phyloP scores from a whole-genome alignment of 2,113 vertebrate genomes.

The Trematomus loennbergii region DNA sequence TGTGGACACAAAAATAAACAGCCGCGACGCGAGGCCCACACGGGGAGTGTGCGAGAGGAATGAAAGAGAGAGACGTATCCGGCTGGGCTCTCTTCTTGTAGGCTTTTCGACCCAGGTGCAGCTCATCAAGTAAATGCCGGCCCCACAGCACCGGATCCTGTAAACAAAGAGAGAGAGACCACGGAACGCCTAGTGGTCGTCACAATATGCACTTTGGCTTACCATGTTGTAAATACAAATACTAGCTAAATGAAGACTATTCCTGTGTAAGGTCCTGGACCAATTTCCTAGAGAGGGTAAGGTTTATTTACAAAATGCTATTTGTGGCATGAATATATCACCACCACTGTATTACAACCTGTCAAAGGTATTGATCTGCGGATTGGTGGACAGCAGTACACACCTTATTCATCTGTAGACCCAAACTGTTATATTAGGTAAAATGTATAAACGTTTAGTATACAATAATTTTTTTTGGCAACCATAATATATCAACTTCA shows the following conservation, averaged over 20 bases:
- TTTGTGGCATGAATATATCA: slow-evolving; percentile 58
- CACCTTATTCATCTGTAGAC: slow-evolving; percentile 21
- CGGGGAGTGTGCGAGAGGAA: no score
- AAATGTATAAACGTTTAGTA: not conserved
- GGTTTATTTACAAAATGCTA: slow-evolving; percentile 74
- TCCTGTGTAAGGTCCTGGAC: slow-evolving; percentile 50
- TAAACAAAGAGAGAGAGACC: no score
- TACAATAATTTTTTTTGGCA: not conserved
- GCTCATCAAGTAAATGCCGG: no score
- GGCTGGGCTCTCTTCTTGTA: no score
- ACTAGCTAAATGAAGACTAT: slow-evolving; percentile 77
- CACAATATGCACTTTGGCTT: slow-evolving; percentile 51
- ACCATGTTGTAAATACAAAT: slow-evolving; percentile 59
- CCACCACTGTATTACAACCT: slow-evolving; percentile 61
- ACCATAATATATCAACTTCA: not conserved
- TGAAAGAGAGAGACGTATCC: no score
- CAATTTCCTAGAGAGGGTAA: slow-evolving; percentile 57
- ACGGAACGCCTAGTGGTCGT: no score
- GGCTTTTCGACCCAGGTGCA: no score
- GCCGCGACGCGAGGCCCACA: no score
- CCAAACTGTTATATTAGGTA: not conserved
- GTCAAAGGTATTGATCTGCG: slow-evolving; percentile 65
- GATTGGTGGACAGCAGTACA: slow-evolving; percentile 46
- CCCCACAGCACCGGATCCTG: no score
- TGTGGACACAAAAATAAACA: no score